Evolutionary conservation across 2,888 invertebrate genomes (phyloP).

Genomic region (Lasioglossum pauxillum): DNA sequence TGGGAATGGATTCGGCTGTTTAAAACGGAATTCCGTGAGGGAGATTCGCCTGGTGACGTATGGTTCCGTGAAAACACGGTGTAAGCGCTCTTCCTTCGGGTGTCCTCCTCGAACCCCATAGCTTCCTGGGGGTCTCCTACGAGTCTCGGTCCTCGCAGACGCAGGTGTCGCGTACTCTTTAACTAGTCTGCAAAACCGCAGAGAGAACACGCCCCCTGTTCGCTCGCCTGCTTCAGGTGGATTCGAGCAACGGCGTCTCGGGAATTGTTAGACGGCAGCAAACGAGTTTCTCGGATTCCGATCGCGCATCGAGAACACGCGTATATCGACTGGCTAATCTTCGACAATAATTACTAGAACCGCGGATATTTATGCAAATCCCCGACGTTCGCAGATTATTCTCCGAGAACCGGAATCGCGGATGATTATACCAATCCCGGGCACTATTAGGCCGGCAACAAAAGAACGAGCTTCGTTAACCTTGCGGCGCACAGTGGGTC

Average conservation of each 20-base stretch:
- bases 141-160: not conserved
- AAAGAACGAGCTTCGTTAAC: conserved; percentile 3
- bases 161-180: conserved; percentile 4
- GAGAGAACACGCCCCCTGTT: not conserved
- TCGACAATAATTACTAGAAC: not conserved
- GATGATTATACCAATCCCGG: not conserved
- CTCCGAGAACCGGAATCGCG: conserved; percentile 11
- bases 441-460: not conserved
- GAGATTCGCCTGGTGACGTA: conserved; percentile 27
- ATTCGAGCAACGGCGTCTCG: not conserved
- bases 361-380: not conserved
- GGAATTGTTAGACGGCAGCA: not conserved
- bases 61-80: conserved; percentile 6
- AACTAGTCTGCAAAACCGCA: not conserved
- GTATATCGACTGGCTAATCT: not conserved
- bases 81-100: conserved; percentile 6
- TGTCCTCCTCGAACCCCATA: not conserved
- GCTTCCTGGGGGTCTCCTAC: not conserved
- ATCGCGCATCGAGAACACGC: not conserved
- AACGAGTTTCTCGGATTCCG: not conserved
- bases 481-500: too few species aligned
- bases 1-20: conserved; percentile 44
- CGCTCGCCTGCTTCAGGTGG: not conserved
- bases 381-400: not conserved
- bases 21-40: conserved; percentile 35